These are phyloP conservation scores for Diaperis boleti DNA, from an alignment of 2,888 invertebrate species.

Conservation along the genomic window DNA sequence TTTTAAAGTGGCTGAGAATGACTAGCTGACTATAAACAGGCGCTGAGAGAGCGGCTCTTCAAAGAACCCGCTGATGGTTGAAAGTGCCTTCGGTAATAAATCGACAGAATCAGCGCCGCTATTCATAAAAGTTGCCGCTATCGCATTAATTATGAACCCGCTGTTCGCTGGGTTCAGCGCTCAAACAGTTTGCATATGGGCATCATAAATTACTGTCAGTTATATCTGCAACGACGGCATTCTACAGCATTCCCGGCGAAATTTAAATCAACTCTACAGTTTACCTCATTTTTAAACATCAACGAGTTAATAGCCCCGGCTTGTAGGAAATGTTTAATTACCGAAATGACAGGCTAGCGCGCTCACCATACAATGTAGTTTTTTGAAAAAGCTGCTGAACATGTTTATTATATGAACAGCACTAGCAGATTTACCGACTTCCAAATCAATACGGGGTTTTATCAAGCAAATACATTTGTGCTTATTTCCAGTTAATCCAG, in stretches of 20 bases:
- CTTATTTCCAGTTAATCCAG: too few species aligned
- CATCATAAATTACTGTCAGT: constrained; percentile 65
- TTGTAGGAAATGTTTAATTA: constrained; percentile 49
- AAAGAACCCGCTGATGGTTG: constrained; percentile 60
- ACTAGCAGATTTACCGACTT: too few species aligned
- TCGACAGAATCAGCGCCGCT: constrained; percentile 65
- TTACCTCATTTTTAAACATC: constrained; percentile 49
- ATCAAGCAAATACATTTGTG: too few species aligned
- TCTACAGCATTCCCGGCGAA: constrained; percentile 62
- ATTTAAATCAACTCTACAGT: constrained; percentile 46
- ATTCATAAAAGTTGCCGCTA: constrained; percentile 67
- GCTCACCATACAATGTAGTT: not conserved
- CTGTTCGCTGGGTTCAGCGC: constrained; percentile 56
- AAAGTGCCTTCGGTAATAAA: constrained; percentile 65
- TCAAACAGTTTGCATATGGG: constrained; percentile 64
- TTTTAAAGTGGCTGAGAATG: constrained; percentile 56
- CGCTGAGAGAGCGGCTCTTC: constrained; percentile 59
- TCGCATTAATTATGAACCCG: constrained; percentile 65
- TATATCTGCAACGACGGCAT: constrained; percentile 58
- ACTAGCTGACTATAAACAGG: constrained; percentile 58
- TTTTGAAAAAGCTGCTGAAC: not conserved
- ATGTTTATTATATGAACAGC: too few species aligned
- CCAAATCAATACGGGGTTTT: too few species aligned
- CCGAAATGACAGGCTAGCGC: constrained; percentile 24
- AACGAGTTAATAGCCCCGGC: constrained; percentile 59